phyloP scores from a whole-genome alignment of 2,888 invertebrate genomes.

The Agonum fuliginosum region DNA sequence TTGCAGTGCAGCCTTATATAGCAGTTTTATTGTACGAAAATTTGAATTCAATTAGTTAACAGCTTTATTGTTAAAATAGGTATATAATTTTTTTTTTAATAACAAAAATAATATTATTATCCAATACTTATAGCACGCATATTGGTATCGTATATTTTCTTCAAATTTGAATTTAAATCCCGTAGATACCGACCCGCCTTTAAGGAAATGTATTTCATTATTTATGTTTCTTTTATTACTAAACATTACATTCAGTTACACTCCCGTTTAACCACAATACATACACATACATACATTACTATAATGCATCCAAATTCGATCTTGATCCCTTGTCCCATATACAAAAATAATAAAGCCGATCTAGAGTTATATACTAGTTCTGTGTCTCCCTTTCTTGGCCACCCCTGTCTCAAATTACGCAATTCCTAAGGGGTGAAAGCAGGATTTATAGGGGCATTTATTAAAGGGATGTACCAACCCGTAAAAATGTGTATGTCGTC shows the following conservation, averaged over 20 bases:
- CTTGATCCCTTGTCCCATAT: slow-evolving; percentile 10
- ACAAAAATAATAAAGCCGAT: slow-evolving; percentile 29
- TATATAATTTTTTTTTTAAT: no score
- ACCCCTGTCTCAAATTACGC: slow-evolving; percentile 26
- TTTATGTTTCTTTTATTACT: slow-evolving; percentile 18
- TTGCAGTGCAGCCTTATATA: no score
- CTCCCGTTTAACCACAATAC: not conserved
- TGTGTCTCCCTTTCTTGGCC: not conserved
- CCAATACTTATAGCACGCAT: no score
- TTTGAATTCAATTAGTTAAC: no score
- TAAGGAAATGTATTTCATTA: not conserved
- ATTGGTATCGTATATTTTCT: no score
- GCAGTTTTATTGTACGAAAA: no score
- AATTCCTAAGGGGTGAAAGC: slow-evolving; percentile 16
- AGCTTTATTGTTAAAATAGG: no score
- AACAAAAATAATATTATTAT: no score
- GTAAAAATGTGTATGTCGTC: slow-evolving; percentile 3
- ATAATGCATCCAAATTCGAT: slow-evolving; percentile 33
- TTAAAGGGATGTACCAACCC: slow-evolving; percentile 31
- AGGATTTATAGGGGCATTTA: slow-evolving; percentile 37
- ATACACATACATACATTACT: slow-evolving; percentile 13
- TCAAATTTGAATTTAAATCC: no score
- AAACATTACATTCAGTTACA: not conserved
- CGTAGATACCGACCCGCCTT: not conserved
- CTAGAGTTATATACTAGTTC: not conserved